phyloP scores from a whole-genome alignment of 2,888 invertebrate genomes.

The Eubasilissa splendida region DNA sequence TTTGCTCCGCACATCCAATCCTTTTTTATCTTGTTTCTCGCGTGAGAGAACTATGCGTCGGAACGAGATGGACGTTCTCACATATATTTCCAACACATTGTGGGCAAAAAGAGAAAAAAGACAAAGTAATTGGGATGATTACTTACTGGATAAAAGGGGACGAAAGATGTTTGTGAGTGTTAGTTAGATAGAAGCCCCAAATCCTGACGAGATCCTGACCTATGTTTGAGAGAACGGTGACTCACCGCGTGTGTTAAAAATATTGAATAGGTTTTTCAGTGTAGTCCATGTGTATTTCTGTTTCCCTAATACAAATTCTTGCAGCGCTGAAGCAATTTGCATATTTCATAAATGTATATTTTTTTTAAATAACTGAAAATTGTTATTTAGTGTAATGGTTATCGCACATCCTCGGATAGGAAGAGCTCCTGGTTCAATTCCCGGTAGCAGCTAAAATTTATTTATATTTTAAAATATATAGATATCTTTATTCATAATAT shows the following conservation, averaged over 20 bases:
- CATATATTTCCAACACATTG: slow-evolving; percentile 1
- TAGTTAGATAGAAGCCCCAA: slow-evolving; percentile 5
- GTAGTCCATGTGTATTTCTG: slow-evolving; percentile 12
- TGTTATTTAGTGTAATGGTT: too few relatives aligned
- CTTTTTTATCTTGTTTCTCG: not conserved
- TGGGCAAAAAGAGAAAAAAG: slow-evolving; percentile 11
- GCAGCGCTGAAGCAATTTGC: slow-evolving; percentile 29
- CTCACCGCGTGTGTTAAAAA: not conserved
- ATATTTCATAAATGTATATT: not conserved
- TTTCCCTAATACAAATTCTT: slow-evolving; percentile 29
- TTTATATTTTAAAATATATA: too few relatives aligned
- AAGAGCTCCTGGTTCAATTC: too few relatives aligned
- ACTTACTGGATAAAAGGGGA: slow-evolving; percentile 18
- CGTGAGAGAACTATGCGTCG: not conserved
- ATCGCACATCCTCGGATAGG: too few relatives aligned
- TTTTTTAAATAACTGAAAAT: too few relatives aligned
- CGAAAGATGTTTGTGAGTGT: not conserved
- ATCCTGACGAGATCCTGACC: not conserved
- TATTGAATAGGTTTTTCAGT: not conserved
- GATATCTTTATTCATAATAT: too few relatives aligned
- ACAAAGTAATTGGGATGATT: slow-evolving; percentile 16
- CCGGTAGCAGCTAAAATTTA: too few relatives aligned
- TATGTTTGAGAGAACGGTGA: not conserved
- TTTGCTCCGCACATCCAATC: slow-evolving; percentile 1
- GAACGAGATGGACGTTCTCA: slow-evolving; percentile 5